A percentile compares a stretch with the other conserved stretches of the same genome.
phyloP scores from a whole-genome alignment of 2,888 invertebrate genomes.

The Lepas anatifera region DNA sequence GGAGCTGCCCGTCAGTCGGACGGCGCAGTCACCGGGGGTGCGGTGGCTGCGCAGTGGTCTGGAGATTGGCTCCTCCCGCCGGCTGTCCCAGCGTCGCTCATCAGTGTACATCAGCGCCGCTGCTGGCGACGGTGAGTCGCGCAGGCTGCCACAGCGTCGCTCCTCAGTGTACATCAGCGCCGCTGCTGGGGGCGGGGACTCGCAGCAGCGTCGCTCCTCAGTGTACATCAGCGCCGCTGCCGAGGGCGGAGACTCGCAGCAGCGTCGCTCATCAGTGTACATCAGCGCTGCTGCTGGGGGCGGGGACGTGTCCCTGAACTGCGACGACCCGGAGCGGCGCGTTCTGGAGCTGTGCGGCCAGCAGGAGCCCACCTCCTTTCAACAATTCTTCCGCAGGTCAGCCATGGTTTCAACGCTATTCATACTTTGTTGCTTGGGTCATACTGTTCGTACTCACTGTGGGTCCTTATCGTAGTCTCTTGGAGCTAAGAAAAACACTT shows the following conservation, averaged over 20 bases:
- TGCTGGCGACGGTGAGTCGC: neutral
- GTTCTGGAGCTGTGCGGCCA: constrained; percentile 20
- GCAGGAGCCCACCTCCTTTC: constrained; percentile 15
- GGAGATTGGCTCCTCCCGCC: neutral
- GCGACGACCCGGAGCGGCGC: constrained; percentile 13
- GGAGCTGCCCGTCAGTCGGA: neutral
- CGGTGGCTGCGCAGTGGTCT: neutral
- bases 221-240: too few relatives aligned
- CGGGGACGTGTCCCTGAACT: neutral
- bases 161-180: neutral
- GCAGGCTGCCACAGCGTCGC: neutral
- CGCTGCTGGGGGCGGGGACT: neutral
- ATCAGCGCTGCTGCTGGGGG: too few relatives aligned
- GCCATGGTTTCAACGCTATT: too few relatives aligned
- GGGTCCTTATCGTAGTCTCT: too few relatives aligned
- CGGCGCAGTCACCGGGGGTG: too few relatives aligned
- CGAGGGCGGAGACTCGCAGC: neutral
- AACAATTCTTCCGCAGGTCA: constrained; percentile 19
- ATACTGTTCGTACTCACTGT: too few relatives aligned
- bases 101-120: neutral
- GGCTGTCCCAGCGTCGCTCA: neutral
- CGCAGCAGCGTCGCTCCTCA: too few relatives aligned
- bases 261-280: too few relatives aligned
- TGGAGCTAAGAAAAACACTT: too few relatives aligned
- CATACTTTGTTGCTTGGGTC: too few relatives aligned